Conservation (phyloP, 2,113 vertebrate genomes). For the Nesoenas mayeri region DNA sequence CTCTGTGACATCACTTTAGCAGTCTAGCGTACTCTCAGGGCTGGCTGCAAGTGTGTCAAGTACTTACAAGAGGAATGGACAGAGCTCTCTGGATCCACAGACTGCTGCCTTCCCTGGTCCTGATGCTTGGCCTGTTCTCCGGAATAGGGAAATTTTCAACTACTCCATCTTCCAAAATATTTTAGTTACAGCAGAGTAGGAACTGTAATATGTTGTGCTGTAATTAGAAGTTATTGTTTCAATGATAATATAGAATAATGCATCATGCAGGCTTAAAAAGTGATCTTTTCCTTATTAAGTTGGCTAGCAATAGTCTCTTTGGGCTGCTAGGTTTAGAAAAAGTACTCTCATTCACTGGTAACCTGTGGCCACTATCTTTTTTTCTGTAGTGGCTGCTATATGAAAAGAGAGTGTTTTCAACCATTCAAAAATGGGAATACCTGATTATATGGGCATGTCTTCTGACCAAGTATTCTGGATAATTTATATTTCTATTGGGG, state of each 20-base stretch:
- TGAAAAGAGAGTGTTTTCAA: not conserved
- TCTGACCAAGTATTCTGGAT: not conserved
- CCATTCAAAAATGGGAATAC: not conserved
- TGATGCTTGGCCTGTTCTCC: not conserved
- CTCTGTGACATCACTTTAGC: not conserved
- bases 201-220: not conserved
- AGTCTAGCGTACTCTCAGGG: not conserved
- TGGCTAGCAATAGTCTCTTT: not conserved
- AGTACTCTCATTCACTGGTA: not conserved
- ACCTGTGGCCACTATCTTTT: not conserved
- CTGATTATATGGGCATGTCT: not conserved
- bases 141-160: not conserved
- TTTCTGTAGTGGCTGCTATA: not conserved
- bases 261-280: not conserved
- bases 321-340: not conserved
- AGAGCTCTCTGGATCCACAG: not conserved
- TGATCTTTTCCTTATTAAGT: not conserved
- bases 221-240: not conserved
- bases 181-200: not conserved
- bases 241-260: not conserved
- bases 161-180: not conserved
- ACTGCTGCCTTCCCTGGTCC: not conserved
- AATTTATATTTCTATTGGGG: not conserved
- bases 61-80: not conserved
- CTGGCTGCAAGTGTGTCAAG: not conserved